Conservation (phyloP, 64 coral and sea anemone genomes). For the Montipora sp. region DNA sequence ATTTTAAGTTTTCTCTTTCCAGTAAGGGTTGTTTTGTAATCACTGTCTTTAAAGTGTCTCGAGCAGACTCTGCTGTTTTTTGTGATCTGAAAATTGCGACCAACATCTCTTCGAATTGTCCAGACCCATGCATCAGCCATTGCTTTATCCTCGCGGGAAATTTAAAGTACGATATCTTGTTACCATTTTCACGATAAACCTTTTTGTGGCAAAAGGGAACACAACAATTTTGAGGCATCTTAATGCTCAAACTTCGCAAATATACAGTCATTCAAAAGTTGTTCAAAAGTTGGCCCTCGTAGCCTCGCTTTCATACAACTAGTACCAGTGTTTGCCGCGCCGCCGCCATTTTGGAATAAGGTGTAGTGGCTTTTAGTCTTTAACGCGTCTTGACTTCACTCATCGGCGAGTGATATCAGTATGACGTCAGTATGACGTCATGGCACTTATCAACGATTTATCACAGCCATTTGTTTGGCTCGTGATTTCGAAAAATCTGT, state of each 20-base stretch:
- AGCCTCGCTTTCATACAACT: slow-evolving; percentile 14
- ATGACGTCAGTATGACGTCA: too few species aligned
- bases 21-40: too few species aligned
- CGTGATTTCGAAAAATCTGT: too few species aligned
- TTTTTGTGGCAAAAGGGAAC: background rate
- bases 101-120: background rate
- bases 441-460: too few species aligned
- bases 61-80: background rate
- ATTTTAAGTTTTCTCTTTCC: too few species aligned
- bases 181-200: background rate
- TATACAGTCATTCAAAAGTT: background rate
- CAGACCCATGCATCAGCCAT: background rate
- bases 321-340: background rate
- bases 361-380: too few species aligned
- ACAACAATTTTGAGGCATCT: background rate
- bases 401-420: too few species aligned
- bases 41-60: too few species aligned
- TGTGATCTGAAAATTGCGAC: background rate
- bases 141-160: background rate
- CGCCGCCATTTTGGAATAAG: too few species aligned
- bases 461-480: too few species aligned
- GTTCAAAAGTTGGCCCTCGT: background rate
- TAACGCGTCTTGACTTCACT: too few species aligned
- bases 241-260: background rate
- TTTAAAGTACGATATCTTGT: slow-evolving; percentile 1